Conservation (phyloP, 2,113 vertebrate species). For the Anarrhichthys ocellatus region DNA sequence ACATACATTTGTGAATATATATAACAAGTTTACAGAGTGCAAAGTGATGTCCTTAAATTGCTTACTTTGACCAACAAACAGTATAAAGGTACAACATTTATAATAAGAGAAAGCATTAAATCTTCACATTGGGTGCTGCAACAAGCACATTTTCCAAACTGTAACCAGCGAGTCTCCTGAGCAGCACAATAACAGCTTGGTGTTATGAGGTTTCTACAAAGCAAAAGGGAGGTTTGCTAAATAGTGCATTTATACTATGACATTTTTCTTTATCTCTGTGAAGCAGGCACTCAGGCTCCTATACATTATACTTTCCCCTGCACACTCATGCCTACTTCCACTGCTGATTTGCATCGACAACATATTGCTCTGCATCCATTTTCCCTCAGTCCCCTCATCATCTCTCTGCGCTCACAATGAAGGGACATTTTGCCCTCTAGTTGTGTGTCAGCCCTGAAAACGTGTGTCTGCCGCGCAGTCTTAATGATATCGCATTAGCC, state of each 20-base stretch:
- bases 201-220: not conserved
- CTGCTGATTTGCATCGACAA: constrained; percentile 52
- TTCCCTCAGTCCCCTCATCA: constrained; percentile 18
- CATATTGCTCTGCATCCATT: constrained; percentile 37
- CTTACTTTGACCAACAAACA: not conserved
- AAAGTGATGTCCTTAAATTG: not conserved
- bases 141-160: not conserved
- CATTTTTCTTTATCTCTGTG: constrained; percentile 46
- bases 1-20: not conserved
- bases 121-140: not conserved
- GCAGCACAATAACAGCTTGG: not conserved
- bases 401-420: constrained; percentile 17
- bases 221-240: constrained; percentile 8
- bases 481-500: constrained; percentile 77
- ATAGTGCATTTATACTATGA: constrained; percentile 29
- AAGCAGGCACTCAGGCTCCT: constrained; percentile 50
- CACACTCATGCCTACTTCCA: constrained; percentile 27
- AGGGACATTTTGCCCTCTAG: constrained; percentile 56
- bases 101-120: not conserved
- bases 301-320: constrained; percentile 24
- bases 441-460: constrained; percentile 68
- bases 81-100: not conserved
- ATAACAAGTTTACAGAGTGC: not conserved
- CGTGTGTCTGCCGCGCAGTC: constrained; percentile 51
- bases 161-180: not conserved